Evolutionary conservation across 1,140 invertebrate species (phyloP).

Genomic region (Panagrolaimus sp.): DNA sequence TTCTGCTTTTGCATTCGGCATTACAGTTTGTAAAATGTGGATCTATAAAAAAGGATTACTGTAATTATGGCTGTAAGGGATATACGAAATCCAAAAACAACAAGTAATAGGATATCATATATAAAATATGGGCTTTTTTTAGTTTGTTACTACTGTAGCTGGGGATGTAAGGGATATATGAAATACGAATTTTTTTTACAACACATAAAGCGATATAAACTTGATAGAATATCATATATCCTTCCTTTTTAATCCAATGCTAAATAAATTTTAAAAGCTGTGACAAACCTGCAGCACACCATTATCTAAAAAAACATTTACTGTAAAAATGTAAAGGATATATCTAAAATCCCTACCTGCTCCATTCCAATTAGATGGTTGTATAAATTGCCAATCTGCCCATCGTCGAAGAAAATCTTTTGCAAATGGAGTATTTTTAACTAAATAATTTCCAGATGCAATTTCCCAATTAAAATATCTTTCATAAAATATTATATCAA

Average conservation of each 20-base stretch:
- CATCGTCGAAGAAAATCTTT: conserved; percentile 43
- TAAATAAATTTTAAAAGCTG: too few species aligned
- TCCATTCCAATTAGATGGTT: conserved; percentile 43
- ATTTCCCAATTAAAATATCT: conserved; percentile 56
- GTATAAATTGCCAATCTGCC: conserved; percentile 42
- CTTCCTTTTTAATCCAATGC: too few species aligned
- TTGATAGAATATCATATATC: too few species aligned
- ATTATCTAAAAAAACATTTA: too few species aligned
- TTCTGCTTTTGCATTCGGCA: conserved; percentile 34
- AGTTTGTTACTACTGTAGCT: too few species aligned
- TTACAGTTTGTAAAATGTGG: conserved; percentile 43
- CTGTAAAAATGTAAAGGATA: too few species aligned
- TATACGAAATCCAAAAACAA: too few species aligned
- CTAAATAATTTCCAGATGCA: conserved; percentile 47
- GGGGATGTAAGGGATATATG: too few species aligned
- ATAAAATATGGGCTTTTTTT: too few species aligned
- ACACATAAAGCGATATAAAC: too few species aligned
- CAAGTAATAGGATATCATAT: too few species aligned
- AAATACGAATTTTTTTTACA: too few species aligned
- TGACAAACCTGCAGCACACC: conserved; percentile 38
- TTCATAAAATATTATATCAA: conserved; percentile 50
- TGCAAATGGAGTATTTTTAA: conserved; percentile 44
- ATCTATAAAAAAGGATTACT: conserved; percentile 26
- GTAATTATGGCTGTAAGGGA: background rate
- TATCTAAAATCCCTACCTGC: conserved; percentile 45